Evolutionary conservation across 2,797 vertebrate genomes (phyloP).

Genomic region (Falco berigora): DNA sequence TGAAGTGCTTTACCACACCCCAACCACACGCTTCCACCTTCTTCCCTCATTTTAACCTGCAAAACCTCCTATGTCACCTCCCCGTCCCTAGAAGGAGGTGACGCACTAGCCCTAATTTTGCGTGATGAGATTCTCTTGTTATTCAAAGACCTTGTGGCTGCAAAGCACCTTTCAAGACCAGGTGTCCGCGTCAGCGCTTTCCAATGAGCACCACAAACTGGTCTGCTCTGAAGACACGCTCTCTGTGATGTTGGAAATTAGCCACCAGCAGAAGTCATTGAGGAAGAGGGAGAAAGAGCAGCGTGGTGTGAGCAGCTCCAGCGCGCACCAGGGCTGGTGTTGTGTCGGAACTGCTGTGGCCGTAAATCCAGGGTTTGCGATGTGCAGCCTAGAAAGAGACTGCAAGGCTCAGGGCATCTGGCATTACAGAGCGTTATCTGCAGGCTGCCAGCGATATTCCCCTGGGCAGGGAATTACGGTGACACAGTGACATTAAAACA

Average conservation of each 20-base stretch:
- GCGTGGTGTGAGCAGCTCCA: not conserved
- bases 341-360: fast-evolving
- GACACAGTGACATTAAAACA: conserved; percentile 23
- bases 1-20: not conserved
- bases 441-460: not conserved
- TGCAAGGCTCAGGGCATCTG: not conserved
- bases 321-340: fast-evolving
- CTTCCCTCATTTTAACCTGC: not conserved
- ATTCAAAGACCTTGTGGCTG: not conserved
- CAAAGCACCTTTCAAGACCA: not conserved
- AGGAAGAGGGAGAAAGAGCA: not conserved
- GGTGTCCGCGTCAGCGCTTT: fast-evolving
- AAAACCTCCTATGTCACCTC: not conserved
- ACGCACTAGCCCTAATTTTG: not conserved
- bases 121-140: not conserved
- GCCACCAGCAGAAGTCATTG: not conserved
- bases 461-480: not conserved
- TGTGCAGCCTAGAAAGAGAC: not conserved
- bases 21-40: not conserved
- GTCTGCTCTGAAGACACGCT: not conserved
- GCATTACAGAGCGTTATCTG: not conserved
- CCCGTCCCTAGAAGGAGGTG: not conserved
- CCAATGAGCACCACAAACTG: not conserved
- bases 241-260: not conserved
- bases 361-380: not conserved